Conservation (phyloP, 2,888 invertebrate genomes). For the Panopea generosa region DNA sequence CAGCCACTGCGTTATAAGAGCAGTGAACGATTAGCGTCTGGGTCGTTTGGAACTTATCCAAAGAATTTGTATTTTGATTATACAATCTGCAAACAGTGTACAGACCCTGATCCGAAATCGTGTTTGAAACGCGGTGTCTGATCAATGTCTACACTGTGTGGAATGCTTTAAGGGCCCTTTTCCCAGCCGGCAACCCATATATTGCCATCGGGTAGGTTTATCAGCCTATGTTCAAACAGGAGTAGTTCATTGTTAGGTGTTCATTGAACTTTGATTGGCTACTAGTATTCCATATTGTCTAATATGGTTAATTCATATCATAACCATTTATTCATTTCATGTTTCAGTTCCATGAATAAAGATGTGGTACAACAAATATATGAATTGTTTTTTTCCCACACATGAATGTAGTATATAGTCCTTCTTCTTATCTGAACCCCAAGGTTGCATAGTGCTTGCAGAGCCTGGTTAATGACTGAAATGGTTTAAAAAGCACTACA, state of each 20-base stretch:
- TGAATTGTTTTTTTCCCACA: neutral
- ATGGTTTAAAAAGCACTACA: conserved; percentile 12
- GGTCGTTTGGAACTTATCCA: conserved; percentile 3
- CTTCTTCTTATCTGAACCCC: conserved; percentile 16
- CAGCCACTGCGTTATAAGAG: conserved; percentile 1
- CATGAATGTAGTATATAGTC: conserved; percentile 2
- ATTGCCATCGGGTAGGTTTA: conserved; percentile 3
- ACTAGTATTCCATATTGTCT: conserved; percentile 2
- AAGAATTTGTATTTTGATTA: conserved; percentile 1
- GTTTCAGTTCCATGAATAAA: conserved; percentile 3
- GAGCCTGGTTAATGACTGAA: conserved; percentile 16
- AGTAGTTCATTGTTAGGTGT: conserved; percentile 3
- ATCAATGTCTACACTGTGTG: conserved; percentile 3
- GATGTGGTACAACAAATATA: neutral
- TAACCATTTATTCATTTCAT: conserved; percentile 2
- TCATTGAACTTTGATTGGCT: conserved; percentile 3
- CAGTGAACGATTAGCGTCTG: conserved; percentile 3
- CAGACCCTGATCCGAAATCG: conserved; percentile 3
- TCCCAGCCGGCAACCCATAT: conserved; percentile 2
- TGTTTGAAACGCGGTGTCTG: conserved; percentile 3
- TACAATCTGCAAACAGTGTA: conserved; percentile 1
- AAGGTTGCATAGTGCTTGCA: conserved; percentile 17
- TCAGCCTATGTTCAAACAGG: conserved; percentile 2
- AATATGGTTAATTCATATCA: conserved; percentile 1
- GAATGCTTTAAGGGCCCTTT: conserved; percentile 2